phyloP scores from a whole-genome alignment of 1,140 invertebrate genomes.

The Bathynomus jamesi region DNA sequence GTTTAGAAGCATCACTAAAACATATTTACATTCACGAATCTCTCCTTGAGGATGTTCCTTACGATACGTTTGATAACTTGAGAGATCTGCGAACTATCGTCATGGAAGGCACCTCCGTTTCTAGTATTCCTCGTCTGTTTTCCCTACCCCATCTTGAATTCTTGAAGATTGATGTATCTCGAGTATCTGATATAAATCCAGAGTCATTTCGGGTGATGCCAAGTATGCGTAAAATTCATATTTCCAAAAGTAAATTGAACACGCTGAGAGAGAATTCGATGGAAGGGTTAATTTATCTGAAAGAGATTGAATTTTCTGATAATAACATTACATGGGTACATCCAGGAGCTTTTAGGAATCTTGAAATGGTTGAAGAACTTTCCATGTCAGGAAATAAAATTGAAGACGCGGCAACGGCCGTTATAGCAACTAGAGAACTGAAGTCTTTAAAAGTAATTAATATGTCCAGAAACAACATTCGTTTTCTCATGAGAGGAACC shows the following conservation, averaged over 20 bases:
- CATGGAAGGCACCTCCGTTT: constrained; percentile 33
- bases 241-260: constrained; percentile 22
- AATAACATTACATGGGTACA: constrained; percentile 72
- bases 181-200: constrained; percentile 21
- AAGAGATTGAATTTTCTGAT: constrained; percentile 63
- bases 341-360: constrained; percentile 59
- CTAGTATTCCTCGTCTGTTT: constrained; percentile 32
- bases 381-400: constrained; percentile 62
- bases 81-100: constrained; percentile 30
- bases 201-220: constrained; percentile 30
- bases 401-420: constrained; percentile 65
- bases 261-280: too few species aligned
- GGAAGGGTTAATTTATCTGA: constrained; percentile 61
- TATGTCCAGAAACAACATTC: constrained; percentile 61
- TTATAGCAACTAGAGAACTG: constrained; percentile 63
- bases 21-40: constrained; percentile 34
- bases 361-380: constrained; percentile 63
- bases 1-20: constrained; percentile 30
- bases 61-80: constrained; percentile 35
- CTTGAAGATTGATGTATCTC: constrained; percentile 34
- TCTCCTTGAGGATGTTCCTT: constrained; percentile 24
- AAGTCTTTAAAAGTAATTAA: constrained; percentile 58
- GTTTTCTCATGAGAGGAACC: constrained; percentile 60
- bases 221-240: constrained; percentile 29
- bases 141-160: constrained; percentile 33